phyloP scores from a whole-genome alignment of 2,797 vertebrate species.

The Thripadectes ignobilis region DNA sequence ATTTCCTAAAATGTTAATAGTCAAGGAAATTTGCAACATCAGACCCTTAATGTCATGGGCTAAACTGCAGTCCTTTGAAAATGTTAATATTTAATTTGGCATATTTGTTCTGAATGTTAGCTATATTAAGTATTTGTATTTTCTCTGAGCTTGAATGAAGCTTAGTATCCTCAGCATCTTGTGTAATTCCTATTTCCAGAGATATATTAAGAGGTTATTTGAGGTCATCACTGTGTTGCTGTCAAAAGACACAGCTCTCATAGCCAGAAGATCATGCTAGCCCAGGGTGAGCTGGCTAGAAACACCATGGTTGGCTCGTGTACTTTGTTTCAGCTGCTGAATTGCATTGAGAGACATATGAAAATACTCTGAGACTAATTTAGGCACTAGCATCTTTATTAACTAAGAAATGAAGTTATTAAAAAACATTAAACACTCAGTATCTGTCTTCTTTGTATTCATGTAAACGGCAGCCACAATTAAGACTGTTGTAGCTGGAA shows the following conservation, averaged over 20 bases:
- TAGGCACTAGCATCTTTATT: neutral
- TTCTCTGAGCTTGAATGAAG: constrained; percentile 25
- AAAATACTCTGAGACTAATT: neutral
- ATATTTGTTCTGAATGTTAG: constrained; percentile 25
- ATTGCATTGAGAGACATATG: neutral
- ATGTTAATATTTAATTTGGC: constrained; percentile 36
- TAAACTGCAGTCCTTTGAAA: neutral
- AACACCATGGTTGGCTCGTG: neutral
- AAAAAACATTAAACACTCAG: neutral
- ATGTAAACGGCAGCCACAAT: neutral
- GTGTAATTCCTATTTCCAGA: constrained; percentile 44
- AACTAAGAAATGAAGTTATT: neutral
- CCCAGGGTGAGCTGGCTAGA: constrained; percentile 36
- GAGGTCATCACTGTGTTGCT: constrained; percentile 23
- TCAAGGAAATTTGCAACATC: neutral
- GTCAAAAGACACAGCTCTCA: neutral
- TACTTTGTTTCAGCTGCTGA: constrained; percentile 11
- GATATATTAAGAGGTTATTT: constrained; percentile 43
- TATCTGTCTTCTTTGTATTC: neutral
- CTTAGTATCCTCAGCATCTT: constrained; percentile 26
- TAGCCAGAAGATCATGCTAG: neutral
- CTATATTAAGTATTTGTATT: constrained; percentile 36
- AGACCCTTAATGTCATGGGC: neutral
- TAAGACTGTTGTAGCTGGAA: neutral
- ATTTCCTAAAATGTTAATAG: neutral